Percentiles rank a stretch among this genome's conserved stretches.
Conservation (phyloP, 2,888 invertebrate species). For the Caenorhabditis drosophilae region DNA sequence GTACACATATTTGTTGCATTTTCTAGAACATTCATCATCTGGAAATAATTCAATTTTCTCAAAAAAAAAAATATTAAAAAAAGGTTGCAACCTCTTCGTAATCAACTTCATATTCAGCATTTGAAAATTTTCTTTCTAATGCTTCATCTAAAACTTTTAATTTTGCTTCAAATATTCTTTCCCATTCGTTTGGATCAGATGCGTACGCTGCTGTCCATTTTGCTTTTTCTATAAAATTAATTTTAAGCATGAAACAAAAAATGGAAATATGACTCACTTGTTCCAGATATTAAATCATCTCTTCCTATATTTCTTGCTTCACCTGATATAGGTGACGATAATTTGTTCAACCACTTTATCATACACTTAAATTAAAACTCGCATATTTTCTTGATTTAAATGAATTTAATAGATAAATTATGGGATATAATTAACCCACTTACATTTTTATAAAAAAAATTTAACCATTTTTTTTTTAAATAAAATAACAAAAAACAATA, state of each 20-base stretch:
- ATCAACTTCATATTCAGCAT: conserved; percentile 41
- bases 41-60: no score
- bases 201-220: conserved; percentile 58
- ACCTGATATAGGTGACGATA: conserved; percentile 1
- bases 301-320: conserved; percentile 1
- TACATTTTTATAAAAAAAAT: not conserved
- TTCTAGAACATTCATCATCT: conserved; percentile 46
- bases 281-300: not conserved
- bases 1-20: conserved; percentile 55
- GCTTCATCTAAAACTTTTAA: conserved; percentile 27
- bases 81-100: conserved; percentile 33
- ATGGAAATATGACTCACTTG: not conserved
- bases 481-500: not conserved
- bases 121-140: conserved; percentile 40
- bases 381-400: no score
- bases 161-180: conserved; percentile 54
- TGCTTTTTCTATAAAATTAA: not conserved
- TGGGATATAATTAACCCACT: not conserved
- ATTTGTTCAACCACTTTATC: conserved; percentile 12
- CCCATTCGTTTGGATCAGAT: conserved; percentile 65
- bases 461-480: not conserved
- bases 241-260: not conserved
- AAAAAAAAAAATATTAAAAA: no score
- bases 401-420: no score
- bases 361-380: not conserved